phyloP scores from a whole-genome alignment of 2,797 vertebrate genomes.

The Microctenopoma steveboyesi region DNA sequence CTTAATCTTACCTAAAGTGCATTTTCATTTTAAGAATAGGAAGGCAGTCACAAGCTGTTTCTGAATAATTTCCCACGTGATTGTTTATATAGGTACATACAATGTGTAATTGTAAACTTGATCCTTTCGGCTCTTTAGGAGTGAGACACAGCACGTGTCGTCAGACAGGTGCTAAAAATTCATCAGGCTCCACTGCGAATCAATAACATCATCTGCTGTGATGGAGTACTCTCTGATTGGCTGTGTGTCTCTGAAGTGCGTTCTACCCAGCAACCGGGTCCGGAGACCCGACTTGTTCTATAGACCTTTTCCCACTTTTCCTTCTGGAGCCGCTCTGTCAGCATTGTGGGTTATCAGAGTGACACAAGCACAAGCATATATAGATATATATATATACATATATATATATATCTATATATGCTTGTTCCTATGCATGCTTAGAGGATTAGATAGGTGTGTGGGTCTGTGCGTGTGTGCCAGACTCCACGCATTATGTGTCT shows the following conservation, averaged over 20 bases:
- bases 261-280: slow-evolving; percentile 80
- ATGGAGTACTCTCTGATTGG: slow-evolving; percentile 66
- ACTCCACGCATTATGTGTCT: slow-evolving; percentile 24
- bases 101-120: neutral
- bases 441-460: neutral
- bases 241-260: slow-evolving; percentile 54
- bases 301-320: slow-evolving; percentile 61
- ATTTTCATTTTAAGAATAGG: neutral
- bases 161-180: slow-evolving; percentile 64
- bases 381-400: too few species aligned
- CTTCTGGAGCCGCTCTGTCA: slow-evolving; percentile 42
- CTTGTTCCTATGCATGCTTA: slow-evolving; percentile 20
- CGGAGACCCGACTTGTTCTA: slow-evolving; percentile 65
- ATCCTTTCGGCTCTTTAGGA: slow-evolving; percentile 16
- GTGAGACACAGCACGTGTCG: slow-evolving; percentile 22
- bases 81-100: neutral
- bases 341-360: slow-evolving; percentile 49
- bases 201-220: slow-evolving; percentile 68
- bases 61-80: neutral
- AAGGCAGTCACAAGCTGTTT: neutral
- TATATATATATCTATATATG: slow-evolving; percentile 25
- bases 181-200: slow-evolving; percentile 48
- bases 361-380: slow-evolving; percentile 22
- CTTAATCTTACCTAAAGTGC: neutral
- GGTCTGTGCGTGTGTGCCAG: slow-evolving; percentile 12